Evolutionary conservation across 1,140 invertebrate genomes (phyloP), one percentile per base, ranked within the genome.

Genomic region (Scaptomyza hsui): DNA sequence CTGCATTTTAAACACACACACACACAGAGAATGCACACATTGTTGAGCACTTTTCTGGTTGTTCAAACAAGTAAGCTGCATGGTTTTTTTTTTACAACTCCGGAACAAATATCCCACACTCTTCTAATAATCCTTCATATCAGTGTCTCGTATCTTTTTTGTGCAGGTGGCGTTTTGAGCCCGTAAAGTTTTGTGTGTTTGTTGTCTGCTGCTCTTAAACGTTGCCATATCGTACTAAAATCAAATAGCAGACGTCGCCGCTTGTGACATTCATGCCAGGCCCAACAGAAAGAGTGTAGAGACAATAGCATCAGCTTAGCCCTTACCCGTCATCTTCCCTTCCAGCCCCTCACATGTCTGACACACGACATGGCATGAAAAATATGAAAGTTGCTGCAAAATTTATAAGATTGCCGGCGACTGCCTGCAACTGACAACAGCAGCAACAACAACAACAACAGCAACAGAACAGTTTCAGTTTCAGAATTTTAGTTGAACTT

Each of bases 371-470:
- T 72, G 51, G 41, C 49, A 51, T 37, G 37, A 35, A 88, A 88
- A 85, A 88, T 83, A 88, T 88, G 75, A 89, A 88, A 82, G 78
- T 88, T 88, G 45, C 70, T 81, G 29, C 62, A 86, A 86, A 86
- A 88, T 88, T 86, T 81, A 88, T 86, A 88, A 81, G 74, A 65
- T 59, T 73, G 62, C 48, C 68, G 56, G 6, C 53, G n/a, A 13
- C 44, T 44, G 52, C 41, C 44, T 51, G 60, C 12, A 9, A 6
- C 44, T 56, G 49, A 29, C 26, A 63, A 26, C 44, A 55, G 15
- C 26, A 45, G 39, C 53, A 35, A 52, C 47, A 45, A n/a, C 10
- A 26, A 13, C 12, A 48, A 49, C 16, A 44, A 26, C 39, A 60
- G 29, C 7, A 37, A 44, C 35, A 47, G 24, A 16, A 61, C 19